A percentile compares a stretch with the other conserved stretches of the same genome.
phyloP scores from a whole-genome alignment of 2,113 vertebrate species.

The Cyrtonyx montezumae region DNA sequence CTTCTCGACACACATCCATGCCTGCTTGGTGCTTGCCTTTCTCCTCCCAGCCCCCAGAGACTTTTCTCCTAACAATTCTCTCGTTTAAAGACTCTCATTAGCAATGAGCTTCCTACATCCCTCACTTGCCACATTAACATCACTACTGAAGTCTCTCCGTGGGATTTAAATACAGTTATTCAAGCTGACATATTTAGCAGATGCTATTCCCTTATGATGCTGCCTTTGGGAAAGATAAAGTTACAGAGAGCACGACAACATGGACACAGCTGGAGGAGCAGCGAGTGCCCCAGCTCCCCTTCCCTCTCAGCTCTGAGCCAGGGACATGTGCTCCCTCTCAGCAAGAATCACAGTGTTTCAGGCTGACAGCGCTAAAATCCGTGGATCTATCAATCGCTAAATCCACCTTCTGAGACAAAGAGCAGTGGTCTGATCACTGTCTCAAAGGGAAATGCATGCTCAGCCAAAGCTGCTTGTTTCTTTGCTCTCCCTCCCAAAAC shows the following conservation, averaged over 20 bases:
- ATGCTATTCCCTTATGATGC: neutral
- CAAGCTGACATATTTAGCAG: neutral
- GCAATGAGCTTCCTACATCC: neutral
- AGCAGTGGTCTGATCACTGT: neutral
- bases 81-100: neutral
- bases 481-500: neutral
- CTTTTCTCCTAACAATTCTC: neutral
- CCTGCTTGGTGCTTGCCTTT: neutral
- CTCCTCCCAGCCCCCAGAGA: neutral
- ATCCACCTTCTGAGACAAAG: neutral
- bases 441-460: neutral
- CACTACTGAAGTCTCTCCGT: neutral
- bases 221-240: slow-evolving; percentile 25
- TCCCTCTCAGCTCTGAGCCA: neutral
- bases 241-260: neutral
- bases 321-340: neutral
- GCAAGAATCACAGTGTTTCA: fast-evolving
- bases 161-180: neutral
- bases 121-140: neutral
- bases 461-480: neutral
- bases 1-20: neutral
- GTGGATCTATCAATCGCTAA: fast-evolving
- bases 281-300: neutral
- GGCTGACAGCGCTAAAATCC: neutral
- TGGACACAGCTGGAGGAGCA: neutral